Evolutionary conservation across 2,888 invertebrate species (phyloP).

Genomic region (Pseudococcus longispinus): DNA sequence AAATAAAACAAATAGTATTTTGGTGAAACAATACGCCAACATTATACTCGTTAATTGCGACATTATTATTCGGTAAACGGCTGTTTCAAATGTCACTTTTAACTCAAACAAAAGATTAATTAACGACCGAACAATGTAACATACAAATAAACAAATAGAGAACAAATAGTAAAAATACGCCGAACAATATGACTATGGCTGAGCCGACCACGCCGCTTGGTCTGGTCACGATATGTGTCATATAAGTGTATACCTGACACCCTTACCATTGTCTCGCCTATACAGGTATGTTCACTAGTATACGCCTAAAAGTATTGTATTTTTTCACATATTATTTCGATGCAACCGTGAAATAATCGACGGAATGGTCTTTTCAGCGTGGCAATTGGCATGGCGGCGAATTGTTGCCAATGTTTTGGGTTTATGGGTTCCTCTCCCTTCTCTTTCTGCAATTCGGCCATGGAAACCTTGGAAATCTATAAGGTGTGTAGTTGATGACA

Average conservation of each 20-base stretch:
- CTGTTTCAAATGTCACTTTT: slow-evolving; percentile 56
- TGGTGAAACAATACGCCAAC: slow-evolving; percentile 46
- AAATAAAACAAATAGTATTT: slow-evolving; percentile 47
- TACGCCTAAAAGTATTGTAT: slow-evolving; percentile 44
- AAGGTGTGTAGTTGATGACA: too few relatives aligned
- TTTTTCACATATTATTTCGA: slow-evolving; percentile 43
- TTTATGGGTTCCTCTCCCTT: too few relatives aligned
- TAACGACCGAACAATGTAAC: slow-evolving; percentile 49
- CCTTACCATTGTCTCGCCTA: background rate
- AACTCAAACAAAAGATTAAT: slow-evolving; percentile 56
- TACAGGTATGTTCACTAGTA: slow-evolving; percentile 41
- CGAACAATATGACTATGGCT: background rate
- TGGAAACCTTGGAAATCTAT: background rate
- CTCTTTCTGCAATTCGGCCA: background rate
- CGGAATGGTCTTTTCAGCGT: background rate
- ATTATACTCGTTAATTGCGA: slow-evolving; percentile 55
- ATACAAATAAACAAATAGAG: slow-evolving; percentile 36
- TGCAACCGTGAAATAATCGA: slow-evolving; percentile 51
- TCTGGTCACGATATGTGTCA: slow-evolving; percentile 33
- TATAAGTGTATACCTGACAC: background rate
- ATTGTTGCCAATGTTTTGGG: too few relatives aligned
- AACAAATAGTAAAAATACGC: background rate
- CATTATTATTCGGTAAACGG: slow-evolving; percentile 55
- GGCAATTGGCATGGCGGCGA: too few relatives aligned
- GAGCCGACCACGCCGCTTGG: background rate